Base-by-base conservation (phyloP, 92 coral and sea anemone genomes). In the Porites rus region DNA sequence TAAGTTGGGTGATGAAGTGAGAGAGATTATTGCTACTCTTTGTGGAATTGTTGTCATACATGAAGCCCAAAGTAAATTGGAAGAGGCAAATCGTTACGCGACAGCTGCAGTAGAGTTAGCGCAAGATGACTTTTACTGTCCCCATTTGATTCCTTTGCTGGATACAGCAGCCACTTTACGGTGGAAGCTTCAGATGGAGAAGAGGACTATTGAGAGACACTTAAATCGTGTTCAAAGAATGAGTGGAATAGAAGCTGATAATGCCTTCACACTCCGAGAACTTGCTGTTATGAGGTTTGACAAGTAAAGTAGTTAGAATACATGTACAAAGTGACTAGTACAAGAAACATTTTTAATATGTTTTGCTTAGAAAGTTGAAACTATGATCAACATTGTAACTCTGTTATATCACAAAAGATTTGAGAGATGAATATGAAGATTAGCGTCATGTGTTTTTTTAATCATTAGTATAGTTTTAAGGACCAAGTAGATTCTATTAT, bases 41-140 rank as follows among this genome's bases (percentile, higher is more conserved):
- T 92, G 98, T 2, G 93, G 93, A 64, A 92, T 97, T 77, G 96
- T 95, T 20, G 99, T 91, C 16, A 92, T 93, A 12, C 90, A 91
- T 77, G 94, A 89, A 65, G 93, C 95, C 19, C 88, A 93, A 63
- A 92, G 89, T 53, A 94, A 91, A 75, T 84, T 83, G 25, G 91
- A 97, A 43, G 97, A 97, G 67, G 99, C 96, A 2, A 95, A 92
- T 18, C 91, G 91, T 12, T 97, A 97, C 88, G 95, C 96, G 65
- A 90, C 86, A 24, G 97, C 92, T 3, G 98, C 97, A 11, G 52
- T 95, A 8, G 98, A 97, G 59, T 60, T 95, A 71, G 87, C 93
- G 22, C 80, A 91, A 54, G 94, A 89, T 28, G 93, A 89, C 51
- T 79, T 76, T 14, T 83, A 86, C 7, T 88, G 86, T 90, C 72